Base-by-base conservation (phyloP, 2,888 invertebrate species). In the Mechanitis messenoides region DNA sequence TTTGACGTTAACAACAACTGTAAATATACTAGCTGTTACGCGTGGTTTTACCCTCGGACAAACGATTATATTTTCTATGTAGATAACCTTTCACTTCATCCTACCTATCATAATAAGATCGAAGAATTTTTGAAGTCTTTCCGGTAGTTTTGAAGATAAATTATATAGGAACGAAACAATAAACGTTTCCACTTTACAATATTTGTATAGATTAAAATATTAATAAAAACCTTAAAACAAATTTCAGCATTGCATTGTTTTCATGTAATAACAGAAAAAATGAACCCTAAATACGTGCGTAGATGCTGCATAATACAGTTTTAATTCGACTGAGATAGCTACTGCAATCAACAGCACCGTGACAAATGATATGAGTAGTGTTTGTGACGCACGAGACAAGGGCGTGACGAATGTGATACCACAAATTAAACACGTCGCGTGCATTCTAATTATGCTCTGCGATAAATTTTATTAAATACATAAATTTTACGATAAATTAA, bases 331-430 rank as follows among this genome's bases (percentile, higher is more conserved):
- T 55, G 58, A 50, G 53, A 66, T 60, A 62, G 60, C 64, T 60
- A 58, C 62, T 62, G 66, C 64, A 62, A 64, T 62, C 64, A 66
- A 65, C 68, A 56, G 59, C 53, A 55, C 63, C 61, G 60, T 65
- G 66, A 68, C 68, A 68, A 69, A 69, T 69, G 68, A 65, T 64
- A 62, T 66, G 66, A 62, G 62, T 65, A 62, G 60, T 66, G 66
- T 61, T 46, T 60, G 64, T 66, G 66, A 66, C 66, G 59, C 64
- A 61, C 45, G 55, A 62, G 55, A 64, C 66, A 64, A 62, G 59
- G 57, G 56, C 53, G 55, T 66, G 62, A 64, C 66, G 62, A 55
- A 66, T 66, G 66, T 60, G 64, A 60, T 60, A 59, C 64, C 62
- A 60, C 61, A 64, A 66, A 66, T 66, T 66, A 66, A 66, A 62